phyloP scores from a whole-genome alignment of 2,888 invertebrate species.

The Dioctria linearis region DNA sequence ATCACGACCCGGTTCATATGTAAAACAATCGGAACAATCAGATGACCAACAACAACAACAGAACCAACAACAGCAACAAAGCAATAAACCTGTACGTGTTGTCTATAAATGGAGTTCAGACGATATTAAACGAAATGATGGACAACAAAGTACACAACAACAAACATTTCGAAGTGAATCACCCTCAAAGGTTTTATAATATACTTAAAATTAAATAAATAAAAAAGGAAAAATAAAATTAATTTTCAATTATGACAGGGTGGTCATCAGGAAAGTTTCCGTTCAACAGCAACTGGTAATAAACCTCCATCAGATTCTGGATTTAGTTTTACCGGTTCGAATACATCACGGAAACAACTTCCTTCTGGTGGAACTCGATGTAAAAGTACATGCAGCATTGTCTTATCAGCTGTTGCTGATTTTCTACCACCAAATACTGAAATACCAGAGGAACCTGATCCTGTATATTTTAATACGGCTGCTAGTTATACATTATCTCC shows the following conservation, averaged over 20 bases:
- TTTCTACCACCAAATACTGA: constrained; percentile 64
- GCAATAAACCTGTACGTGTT: constrained; percentile 68
- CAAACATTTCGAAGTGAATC: constrained; percentile 56
- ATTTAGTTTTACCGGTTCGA: constrained; percentile 73
- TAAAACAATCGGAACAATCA: constrained; percentile 61
- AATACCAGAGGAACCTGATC: constrained; percentile 63
- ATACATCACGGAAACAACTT: constrained; percentile 63
- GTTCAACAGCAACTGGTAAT: constrained; percentile 65
- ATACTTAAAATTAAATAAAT: neutral
- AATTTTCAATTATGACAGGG: constrained; percentile 41
- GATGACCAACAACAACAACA: constrained; percentile 61
- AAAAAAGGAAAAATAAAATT: neutral
- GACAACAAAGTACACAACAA: constrained; percentile 66
- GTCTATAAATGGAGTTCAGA: constrained; percentile 72
- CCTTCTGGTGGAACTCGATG: constrained; percentile 70
- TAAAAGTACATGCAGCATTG: constrained; percentile 80
- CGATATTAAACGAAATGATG: constrained; percentile 73
- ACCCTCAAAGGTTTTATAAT: constrained; percentile 4
- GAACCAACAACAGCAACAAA: constrained; percentile 58
- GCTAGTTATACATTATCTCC: constrained; percentile 65
- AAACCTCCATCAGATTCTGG: constrained; percentile 71
- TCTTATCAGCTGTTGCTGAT: constrained; percentile 73
- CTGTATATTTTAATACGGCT: constrained; percentile 68
- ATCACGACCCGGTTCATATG: constrained; percentile 71
- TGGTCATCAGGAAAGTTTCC: constrained; percentile 65